Percentiles rank a stretch among this genome's conserved stretches.
These are phyloP conservation scores for Emydoidea blandingii DNA, from an alignment of 2,797 vertebrate genomes.

Conservation along the genomic window DNA sequence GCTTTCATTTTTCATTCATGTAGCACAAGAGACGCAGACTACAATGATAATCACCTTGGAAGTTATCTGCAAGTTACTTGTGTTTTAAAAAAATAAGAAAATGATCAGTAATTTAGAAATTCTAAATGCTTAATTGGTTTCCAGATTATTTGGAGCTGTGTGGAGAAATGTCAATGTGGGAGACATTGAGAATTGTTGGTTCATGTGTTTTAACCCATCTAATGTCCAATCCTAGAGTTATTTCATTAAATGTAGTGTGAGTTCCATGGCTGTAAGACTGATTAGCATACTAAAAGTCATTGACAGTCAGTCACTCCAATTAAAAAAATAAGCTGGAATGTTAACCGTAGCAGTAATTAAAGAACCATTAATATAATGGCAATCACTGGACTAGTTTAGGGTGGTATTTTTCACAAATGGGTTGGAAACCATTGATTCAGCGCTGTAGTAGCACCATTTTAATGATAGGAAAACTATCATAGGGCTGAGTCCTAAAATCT, in stretches of 20 bases:
- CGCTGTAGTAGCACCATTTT: not conserved
- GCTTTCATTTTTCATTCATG: slow-evolving; percentile 32
- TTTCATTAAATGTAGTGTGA: slow-evolving; percentile 3
- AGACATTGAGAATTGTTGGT: not conserved
- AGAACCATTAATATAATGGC: slow-evolving; percentile 2
- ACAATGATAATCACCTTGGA: slow-evolving; percentile 2
- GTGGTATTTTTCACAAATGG: slow-evolving; percentile 1
- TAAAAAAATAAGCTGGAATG: not conserved
- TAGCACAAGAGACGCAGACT: not conserved
- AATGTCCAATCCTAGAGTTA: not conserved
- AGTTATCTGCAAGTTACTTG: slow-evolving; percentile 21
- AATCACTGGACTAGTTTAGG: not conserved
- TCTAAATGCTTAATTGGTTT: slow-evolving; percentile 2
- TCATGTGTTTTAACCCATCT: not conserved
- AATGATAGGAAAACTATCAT: not conserved
- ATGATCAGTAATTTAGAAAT: slow-evolving; percentile 11
- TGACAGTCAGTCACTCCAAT: slow-evolving; percentile 3
- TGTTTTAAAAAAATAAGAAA: not conserved
- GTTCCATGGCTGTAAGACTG: not conserved
- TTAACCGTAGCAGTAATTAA: not conserved
- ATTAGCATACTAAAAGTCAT: slow-evolving; percentile 19
- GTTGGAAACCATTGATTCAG: not conserved
- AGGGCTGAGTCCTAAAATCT: not conserved
- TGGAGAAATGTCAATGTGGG: slow-evolving; percentile 5
- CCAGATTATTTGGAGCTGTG: not conserved